A percentile compares a stretch with the other conserved stretches of the same genome.
Evolutionary conservation across 2,797 vertebrate species (phyloP).

Genomic region (Bradypodion pumilum): DNA sequence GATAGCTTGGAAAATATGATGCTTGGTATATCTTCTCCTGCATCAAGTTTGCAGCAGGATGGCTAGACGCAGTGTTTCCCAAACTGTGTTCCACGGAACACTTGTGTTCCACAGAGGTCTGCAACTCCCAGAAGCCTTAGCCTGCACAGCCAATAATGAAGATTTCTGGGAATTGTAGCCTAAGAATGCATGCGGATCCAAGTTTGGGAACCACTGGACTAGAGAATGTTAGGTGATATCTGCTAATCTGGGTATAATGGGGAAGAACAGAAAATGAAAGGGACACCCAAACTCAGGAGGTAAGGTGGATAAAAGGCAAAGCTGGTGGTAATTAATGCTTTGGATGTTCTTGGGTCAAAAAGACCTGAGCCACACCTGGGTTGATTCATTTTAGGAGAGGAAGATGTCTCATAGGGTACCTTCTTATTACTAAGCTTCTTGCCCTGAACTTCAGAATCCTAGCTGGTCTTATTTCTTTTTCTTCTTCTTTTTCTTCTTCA

Average conservation of each 20-base stretch:
- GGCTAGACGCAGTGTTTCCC: no score
- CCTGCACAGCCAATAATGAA: no score
- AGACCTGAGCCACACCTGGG: background rate
- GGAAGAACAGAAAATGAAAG: background rate
- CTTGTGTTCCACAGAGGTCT: no score
- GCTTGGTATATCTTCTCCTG: background rate
- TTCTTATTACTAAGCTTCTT: background rate
- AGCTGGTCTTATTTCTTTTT: slow-evolving; percentile 38
- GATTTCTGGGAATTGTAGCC: no score
- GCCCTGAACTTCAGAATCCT: background rate
- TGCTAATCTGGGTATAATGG: background rate
- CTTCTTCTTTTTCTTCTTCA: no score
- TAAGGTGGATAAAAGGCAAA: background rate
- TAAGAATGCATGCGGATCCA: no score
- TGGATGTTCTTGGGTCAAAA: background rate
- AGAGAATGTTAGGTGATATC: background rate
- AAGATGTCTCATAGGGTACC: slow-evolving; percentile 25
- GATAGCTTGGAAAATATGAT: background rate
- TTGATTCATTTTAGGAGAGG: background rate
- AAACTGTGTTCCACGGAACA: no score
- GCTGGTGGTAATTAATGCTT: background rate
- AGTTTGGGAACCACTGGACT: no score
- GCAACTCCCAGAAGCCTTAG: no score
- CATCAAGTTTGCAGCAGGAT: no score
- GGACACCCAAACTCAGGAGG: slow-evolving; percentile 8